A percentile compares a stretch with the other conserved stretches of the same genome.
Evolutionary conservation across 2,797 vertebrate species (phyloP).

Genomic region (Eidolon dupreanum): DNA sequence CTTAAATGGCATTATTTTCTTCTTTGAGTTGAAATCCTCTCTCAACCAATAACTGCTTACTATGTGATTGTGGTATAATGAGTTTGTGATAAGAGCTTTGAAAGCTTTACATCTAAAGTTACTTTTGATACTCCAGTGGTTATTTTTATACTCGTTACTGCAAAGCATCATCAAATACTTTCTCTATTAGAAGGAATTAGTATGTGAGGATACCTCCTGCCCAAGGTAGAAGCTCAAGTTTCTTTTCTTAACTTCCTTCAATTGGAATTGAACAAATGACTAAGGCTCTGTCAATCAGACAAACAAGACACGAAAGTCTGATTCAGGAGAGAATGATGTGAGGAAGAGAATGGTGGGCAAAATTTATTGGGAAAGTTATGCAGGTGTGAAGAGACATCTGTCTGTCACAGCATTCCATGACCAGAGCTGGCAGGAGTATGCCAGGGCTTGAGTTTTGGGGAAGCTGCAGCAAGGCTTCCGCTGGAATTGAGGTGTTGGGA

Average conservation of each 20-base stretch:
- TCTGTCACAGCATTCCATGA: neutral
- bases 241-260: neutral
- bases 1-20: neutral
- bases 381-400: neutral
- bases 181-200: neutral
- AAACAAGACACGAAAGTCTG: neutral
- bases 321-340: neutral
- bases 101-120: neutral
- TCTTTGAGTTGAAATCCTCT: neutral
- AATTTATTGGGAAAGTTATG: neutral
- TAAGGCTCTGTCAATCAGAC: neutral
- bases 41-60: neutral
- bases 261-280: neutral
- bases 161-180: neutral
- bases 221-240: neutral
- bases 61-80: neutral
- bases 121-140: neutral
- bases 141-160: neutral
- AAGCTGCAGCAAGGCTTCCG: neutral
- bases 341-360: neutral
- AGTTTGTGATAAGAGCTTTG: neutral
- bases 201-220: neutral
- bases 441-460: too few relatives aligned
- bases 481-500: fast-evolving
- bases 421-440: neutral